Evolutionary conservation across 2,888 invertebrate species (phyloP).

Genomic region (Seira musarum): DNA sequence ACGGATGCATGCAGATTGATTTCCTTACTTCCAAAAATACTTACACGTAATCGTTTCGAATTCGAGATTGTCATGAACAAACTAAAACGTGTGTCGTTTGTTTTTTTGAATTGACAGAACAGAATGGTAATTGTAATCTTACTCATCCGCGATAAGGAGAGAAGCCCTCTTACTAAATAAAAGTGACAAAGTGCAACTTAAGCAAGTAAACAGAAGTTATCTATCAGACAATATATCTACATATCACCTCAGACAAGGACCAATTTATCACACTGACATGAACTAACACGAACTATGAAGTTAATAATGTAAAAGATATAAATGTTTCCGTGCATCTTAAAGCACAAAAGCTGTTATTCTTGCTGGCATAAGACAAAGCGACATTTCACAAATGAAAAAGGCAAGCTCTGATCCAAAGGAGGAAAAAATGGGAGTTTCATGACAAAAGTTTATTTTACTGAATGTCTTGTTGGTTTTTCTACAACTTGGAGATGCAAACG

Average conservation of each 20-base stretch:
- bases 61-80: no score
- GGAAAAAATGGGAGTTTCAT: neutral
- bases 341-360: no score
- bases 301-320: neutral
- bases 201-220: constrained; percentile 48
- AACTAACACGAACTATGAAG: constrained; percentile 26
- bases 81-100: no score
- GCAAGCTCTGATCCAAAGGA: neutral
- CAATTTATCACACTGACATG: constrained; percentile 51
- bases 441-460: neutral
- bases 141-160: neutral
- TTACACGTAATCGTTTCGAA: no score
- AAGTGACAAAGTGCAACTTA: constrained; percentile 51
- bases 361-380: neutral
- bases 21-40: no score
- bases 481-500: constrained; percentile 19
- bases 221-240: constrained; percentile 31
- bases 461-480: neutral
- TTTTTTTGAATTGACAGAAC: no score
- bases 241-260: constrained; percentile 38
- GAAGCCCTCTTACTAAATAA: neutral
- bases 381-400: neutral
- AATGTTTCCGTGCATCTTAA: neutral
- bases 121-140: neutral
- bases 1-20: neutral